Percentiles rank a stretch among this genome's conserved stretches.
Conservation (phyloP, 2,113 vertebrate species). For the Clarias macrocephalus region DNA sequence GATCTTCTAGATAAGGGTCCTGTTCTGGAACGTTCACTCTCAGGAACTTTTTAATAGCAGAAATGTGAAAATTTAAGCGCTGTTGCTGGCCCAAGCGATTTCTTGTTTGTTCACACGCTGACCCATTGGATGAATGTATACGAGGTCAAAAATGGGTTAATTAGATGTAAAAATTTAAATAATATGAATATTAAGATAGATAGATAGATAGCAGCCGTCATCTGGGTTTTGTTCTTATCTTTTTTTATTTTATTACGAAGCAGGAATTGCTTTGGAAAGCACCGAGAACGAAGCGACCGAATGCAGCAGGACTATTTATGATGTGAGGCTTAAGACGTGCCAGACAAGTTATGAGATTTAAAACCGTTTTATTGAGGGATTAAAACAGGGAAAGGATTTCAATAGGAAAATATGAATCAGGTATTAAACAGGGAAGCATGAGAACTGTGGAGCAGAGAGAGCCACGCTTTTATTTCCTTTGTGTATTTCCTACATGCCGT, state of each 20-base stretch:
- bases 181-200: conserved; percentile 51
- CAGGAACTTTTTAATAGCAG: not conserved
- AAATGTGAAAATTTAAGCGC: conserved; percentile 42
- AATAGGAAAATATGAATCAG: conserved; percentile 68
- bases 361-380: conserved; percentile 69
- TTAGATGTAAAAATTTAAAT: conserved; percentile 60
- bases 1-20: not conserved
- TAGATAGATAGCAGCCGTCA: conserved; percentile 42
- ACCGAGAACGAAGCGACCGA: conserved; percentile 68
- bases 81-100: conserved; percentile 51
- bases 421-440: conserved; percentile 56
- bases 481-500: not conserved
- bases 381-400: conserved; percentile 62
- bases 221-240: conserved; percentile 55
- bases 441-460: conserved; percentile 58
- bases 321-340: conserved; percentile 69
- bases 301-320: conserved; percentile 74
- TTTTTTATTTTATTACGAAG: conserved; percentile 77
- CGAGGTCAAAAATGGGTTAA: conserved; percentile 75
- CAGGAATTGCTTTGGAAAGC: conserved; percentile 71
- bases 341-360: conserved; percentile 73
- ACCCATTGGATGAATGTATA: conserved; percentile 73
- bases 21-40: not conserved
- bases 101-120: conserved; percentile 43
- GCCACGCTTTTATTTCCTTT: conserved; percentile 18